phyloP scores from a whole-genome alignment of 1,140 invertebrate species.

The Manduca sexta region DNA sequence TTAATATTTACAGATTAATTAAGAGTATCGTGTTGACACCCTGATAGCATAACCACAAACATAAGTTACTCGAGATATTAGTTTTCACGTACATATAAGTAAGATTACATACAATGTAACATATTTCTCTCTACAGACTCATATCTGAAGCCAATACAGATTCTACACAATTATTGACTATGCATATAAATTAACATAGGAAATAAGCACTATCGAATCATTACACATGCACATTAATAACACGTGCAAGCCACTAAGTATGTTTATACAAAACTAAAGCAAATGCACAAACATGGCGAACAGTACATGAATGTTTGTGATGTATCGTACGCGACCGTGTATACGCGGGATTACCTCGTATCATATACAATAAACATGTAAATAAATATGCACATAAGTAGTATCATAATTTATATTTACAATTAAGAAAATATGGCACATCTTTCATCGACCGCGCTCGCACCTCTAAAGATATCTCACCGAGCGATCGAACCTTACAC shows the following conservation, averaged over 20 bases:
- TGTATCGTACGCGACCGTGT: conserved; percentile 41
- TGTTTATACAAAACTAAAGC: conserved; percentile 59
- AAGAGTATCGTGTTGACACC: conserved; percentile 6
- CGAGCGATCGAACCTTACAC: conserved; percentile 36
- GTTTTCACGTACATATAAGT: background rate
- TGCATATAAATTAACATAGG: conserved; percentile 1
- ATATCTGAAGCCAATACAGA: background rate
- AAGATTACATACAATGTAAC: background rate
- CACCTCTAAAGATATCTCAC: conserved; percentile 19
- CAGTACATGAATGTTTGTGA: conserved; percentile 47
- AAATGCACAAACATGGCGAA: conserved; percentile 64
- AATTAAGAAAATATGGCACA: conserved; percentile 72
- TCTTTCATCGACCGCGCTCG: conserved; percentile 60
- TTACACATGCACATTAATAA: conserved; percentile 10
- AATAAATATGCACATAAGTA: conserved; percentile 69
- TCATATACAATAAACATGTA: conserved; percentile 51
- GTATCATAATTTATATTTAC: conserved; percentile 71
- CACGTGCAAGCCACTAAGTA: conserved; percentile 32
- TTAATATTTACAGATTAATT: conserved; percentile 17
- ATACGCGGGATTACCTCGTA: conserved; percentile 32
- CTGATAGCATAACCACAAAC: background rate
- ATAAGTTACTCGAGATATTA: background rate
- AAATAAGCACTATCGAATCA: background rate
- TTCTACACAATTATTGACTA: conserved; percentile 1
- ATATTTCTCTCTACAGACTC: background rate